Evolutionary conservation across 2,888 invertebrate genomes (phyloP).

Genomic region (Eurytoma californica): DNA sequence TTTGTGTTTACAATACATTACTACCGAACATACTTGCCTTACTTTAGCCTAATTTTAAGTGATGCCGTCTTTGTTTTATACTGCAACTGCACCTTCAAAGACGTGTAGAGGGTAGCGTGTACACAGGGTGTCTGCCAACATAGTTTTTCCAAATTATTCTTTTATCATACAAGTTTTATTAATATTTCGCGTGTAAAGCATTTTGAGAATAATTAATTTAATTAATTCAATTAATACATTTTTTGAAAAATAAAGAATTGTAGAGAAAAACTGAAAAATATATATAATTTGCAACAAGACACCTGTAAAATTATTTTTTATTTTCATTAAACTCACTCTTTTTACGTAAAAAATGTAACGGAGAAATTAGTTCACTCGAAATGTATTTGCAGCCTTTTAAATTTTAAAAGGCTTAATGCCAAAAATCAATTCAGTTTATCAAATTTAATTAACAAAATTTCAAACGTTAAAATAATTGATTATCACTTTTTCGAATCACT

Average conservation of each 20-base stretch:
- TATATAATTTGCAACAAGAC: too few species aligned
- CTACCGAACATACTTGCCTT: neutral
- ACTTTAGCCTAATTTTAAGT: neutral
- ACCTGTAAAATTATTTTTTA: too few species aligned
- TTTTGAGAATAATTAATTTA: too few species aligned
- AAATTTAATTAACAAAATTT: neutral
- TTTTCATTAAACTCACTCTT: too few species aligned
- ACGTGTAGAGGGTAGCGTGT: neutral
- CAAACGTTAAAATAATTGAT: too few species aligned
- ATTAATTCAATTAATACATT: too few species aligned
- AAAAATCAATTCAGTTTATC: neutral
- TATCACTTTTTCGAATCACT: neutral
- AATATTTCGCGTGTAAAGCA: too few species aligned
- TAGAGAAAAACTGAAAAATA: too few species aligned
- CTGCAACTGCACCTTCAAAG: constrained; percentile 30
- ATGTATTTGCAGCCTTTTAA: too few species aligned
- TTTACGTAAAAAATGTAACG: too few species aligned
- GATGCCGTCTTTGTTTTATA: neutral
- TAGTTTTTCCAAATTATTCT: neutral
- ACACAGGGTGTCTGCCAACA: constrained; percentile 9
- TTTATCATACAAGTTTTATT: neutral
- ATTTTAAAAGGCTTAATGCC: neutral
- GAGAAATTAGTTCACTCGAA: too few species aligned
- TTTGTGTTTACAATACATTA: constrained; percentile 5
- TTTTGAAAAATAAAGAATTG: too few species aligned